Evolutionary conservation across 2,797 vertebrate genomes (phyloP), one percentile per base, ranked within the genome.

Genomic region (Gambusia yucatana): DNA sequence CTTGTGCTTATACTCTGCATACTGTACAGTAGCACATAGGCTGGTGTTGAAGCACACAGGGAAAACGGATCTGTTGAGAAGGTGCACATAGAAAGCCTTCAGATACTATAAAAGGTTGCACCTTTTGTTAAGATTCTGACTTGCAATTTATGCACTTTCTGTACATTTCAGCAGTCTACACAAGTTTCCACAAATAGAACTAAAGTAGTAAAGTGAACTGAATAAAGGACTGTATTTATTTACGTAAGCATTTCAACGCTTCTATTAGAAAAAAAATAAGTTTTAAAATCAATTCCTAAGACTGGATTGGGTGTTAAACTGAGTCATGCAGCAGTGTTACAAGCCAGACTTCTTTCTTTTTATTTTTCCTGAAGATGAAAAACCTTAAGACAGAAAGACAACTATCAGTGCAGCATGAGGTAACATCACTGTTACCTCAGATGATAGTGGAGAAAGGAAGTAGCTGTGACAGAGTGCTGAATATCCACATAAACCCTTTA

Each of bases 1-100:
- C 11, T 48, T 50, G 65, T 71, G 57, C 77, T 20, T 72, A 73
- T 61, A 79, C 73, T 46, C 72, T 75, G 81, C 77, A 76, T 22
- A 61, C 2, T 70, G 67, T 73, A 86, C 59, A 63, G 74, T 16
- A 75, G 75, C 8, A 33, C 6, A 6, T 72, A 76, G 73, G 44
- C 2, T 22, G 28, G 13, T 50, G 33, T 14, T 55, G 48, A 50
- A 43, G 6, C 47, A 20, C 63, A 52, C 46, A 13, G 6, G 25
- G 52, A n/a, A 43, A 77, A 59, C 2, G 0, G 65, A 46, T 50
- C 39, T 1, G 16, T 67, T 22, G 30, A 59, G 6, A 36, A 36
- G 30, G 11, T 7, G 57, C 25, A 25, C 13, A 14, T 11, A 0
- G 2, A 61, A 48, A 30, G 16, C 36, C 10, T 73, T 67, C 8